Base-by-base conservation (phyloP, 2,113 vertebrate species). In the Trogon surrucura region DNA sequence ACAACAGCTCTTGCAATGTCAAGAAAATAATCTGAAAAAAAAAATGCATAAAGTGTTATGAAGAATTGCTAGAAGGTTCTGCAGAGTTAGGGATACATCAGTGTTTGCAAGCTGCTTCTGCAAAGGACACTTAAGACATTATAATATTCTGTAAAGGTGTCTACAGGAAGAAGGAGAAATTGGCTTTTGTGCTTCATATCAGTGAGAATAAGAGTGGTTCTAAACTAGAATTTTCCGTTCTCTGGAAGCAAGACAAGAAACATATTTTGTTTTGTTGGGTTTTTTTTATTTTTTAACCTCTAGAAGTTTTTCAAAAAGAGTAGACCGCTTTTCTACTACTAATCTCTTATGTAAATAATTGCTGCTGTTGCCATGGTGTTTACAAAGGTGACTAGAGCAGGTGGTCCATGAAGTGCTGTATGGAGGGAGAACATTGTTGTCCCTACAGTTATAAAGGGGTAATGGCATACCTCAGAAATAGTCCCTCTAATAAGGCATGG, bases 281-380 rank as follows among this genome's bases (percentile, higher is more conserved):
- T 60, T 53, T 56, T 19, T 51, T 72, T 36, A 19, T 3, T 44
- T 81, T 92, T 56, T 87, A 86, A 67, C 10, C 5, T 83, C 61
- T 47, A 44, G 26, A 30, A 64, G 34, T 86, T 92, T 62, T 89
- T 79, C 25, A 25, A 53, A 81, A 89, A 75, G 79, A 91, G 38
- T 56, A 87, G 81, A 14, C 16, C 8, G n/a, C 13, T 91, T 91
- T 89, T 73, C 60, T 71, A 16, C 65, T 54, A 25, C 70, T 80
- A 94, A 71, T 91, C 71, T 95, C n/a, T 61, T 66, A 50, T 44
- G 57, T 66, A 95, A 94, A 83, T 25, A 85, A 77, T 70, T 80
- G 47, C 54, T 77, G 47, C 41, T 27, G 66, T 93, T 96, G 74
- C 85, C 54, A 50, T 77, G 44, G 45, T 80, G 58, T 91, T 95